Evolutionary conservation across 2,888 invertebrate genomes (phyloP).

Genomic region (Melitaea athalia): DNA sequence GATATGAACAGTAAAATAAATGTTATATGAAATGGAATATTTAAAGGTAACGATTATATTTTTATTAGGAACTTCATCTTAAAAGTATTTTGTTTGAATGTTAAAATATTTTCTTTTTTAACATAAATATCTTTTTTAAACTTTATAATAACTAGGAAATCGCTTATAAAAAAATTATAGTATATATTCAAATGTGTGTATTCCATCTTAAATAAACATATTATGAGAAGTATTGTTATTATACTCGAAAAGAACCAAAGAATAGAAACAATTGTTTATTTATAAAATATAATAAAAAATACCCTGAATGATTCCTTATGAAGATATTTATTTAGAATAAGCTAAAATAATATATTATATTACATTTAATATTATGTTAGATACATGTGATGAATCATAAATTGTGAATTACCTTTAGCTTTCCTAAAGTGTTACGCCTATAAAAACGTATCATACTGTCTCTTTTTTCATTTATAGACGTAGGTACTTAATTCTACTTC

Average conservation of each 20-base stretch:
- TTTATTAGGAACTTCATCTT: no score
- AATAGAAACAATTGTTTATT: constrained; percentile 18
- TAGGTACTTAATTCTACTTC: constrained; percentile 23
- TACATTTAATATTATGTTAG: constrained; percentile 54
- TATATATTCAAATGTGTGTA: background rate
- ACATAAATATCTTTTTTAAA: background rate
- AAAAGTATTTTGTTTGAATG: no score
- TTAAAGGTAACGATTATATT: background rate
- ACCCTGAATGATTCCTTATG: constrained; percentile 57
- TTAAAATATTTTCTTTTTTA: background rate
- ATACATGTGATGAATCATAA: constrained; percentile 46
- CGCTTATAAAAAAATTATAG: background rate
- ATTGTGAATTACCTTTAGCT: constrained; percentile 33
- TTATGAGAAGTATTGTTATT: background rate
- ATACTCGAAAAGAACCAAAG: constrained; percentile 27
- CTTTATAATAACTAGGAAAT: background rate
- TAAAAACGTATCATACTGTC: constrained; percentile 21
- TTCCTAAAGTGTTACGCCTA: constrained; percentile 26
- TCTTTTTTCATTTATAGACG: constrained; percentile 35
- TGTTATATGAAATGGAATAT: constrained; percentile 10
- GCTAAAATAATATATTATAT: constrained; percentile 40
- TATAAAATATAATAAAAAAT: constrained; percentile 20
- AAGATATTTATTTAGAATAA: constrained; percentile 62
- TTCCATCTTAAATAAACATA: constrained; percentile 15
- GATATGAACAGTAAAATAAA: background rate